Evolutionary conservation across 1,140 invertebrate genomes (phyloP), one percentile per base, ranked within the genome.

Genomic region (Geopemphigus sp.): DNA sequence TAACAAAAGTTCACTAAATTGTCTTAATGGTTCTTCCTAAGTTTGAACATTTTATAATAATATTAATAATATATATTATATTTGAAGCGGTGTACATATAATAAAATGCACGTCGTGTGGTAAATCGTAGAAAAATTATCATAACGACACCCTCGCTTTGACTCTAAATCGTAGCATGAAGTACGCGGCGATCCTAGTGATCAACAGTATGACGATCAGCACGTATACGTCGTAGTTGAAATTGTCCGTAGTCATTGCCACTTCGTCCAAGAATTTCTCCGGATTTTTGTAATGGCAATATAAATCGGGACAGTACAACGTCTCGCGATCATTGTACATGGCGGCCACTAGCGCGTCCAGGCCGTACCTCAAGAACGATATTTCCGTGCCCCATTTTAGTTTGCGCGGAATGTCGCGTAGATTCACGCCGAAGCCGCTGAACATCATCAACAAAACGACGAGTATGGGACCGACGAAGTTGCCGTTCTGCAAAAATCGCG

Each of bases 361-460:
- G 6, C 92, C 93, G 84, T 95, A 97, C 83, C 94, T 88, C 29
- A 96, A 86, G 84, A 95, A 97, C 22, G 94, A 95, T 61, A 95
- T 86, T 83, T 96, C 93, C 39, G 91, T 94, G 0, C 95, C 92
- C 94, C 94, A 96, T 83, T 92, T 89, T 0, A 97, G 85, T 84
- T 95, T 95, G 0, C 83, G 82, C 0, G 95, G 95, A 83, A 94
- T 85, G 85, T 94, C 93, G 0, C 88, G 85, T 10, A 94, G 84
- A 0, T 91, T 90, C 1, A 94, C 92, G 1, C 93, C 92, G 83
- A 94, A 94, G 39, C 92, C 93, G 73, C 92, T 91, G 82, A 94
- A 94, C 93, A 94, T 94, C 93, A 94, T 94, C 89, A 94, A 90
- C 11, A 92, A 92, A 22, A 94, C 92, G 0, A 92, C 90, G 0